phyloP scores from a whole-genome alignment of 2,797 vertebrate genomes.

The Myripristis murdjan region DNA sequence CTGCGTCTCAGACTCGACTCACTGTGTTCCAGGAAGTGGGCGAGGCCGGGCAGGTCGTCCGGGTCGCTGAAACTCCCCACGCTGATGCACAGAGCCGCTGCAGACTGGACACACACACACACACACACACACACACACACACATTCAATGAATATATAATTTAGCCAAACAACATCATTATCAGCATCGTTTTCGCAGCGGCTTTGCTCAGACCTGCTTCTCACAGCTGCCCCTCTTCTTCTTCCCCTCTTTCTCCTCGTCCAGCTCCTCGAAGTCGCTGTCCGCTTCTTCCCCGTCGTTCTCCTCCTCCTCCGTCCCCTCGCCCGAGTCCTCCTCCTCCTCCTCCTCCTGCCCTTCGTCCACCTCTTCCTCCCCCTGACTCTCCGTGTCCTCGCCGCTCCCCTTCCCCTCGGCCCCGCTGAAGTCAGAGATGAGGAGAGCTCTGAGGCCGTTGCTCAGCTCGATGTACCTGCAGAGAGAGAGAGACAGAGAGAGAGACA shows the following conservation, averaged over 20 bases:
- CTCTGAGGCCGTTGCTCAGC: slow-evolving; percentile 92
- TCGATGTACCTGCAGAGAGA: slow-evolving; percentile 88
- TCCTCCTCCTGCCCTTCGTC: slow-evolving; percentile 54
- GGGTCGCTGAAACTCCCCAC: slow-evolving; percentile 98
- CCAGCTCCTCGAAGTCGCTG: slow-evolving; percentile 83
- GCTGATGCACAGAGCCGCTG: slow-evolving; percentile 94
- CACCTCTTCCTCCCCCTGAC: slow-evolving; percentile 22
- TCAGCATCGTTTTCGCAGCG: too few species aligned
- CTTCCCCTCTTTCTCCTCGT: slow-evolving; percentile 83
- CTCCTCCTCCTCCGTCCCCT: slow-evolving; percentile 79
- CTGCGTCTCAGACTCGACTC: too few species aligned
- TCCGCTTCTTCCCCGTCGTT: slow-evolving; percentile 86
- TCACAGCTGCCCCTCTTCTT: slow-evolving; percentile 89
- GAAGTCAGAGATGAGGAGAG: slow-evolving; percentile 94
- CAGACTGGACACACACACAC: slow-evolving; percentile 85
- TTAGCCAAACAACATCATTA: too few species aligned
- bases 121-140: slow-evolving; percentile 4
- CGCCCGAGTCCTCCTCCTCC: slow-evolving; percentile 75
- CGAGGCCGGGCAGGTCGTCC: slow-evolving; percentile 94
- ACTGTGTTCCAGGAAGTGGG: slow-evolving; percentile 99
- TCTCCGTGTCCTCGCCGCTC: slow-evolving; percentile 42
- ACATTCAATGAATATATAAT: too few species aligned
- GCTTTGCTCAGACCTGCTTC: too few species aligned
- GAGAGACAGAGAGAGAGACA: too few species aligned
- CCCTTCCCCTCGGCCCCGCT: slow-evolving; percentile 80